Evolutionary conservation across 2,113 vertebrate species (phyloP), one percentile per base, ranked within the genome.

Genomic region (Pheucticus melanocephalus): DNA sequence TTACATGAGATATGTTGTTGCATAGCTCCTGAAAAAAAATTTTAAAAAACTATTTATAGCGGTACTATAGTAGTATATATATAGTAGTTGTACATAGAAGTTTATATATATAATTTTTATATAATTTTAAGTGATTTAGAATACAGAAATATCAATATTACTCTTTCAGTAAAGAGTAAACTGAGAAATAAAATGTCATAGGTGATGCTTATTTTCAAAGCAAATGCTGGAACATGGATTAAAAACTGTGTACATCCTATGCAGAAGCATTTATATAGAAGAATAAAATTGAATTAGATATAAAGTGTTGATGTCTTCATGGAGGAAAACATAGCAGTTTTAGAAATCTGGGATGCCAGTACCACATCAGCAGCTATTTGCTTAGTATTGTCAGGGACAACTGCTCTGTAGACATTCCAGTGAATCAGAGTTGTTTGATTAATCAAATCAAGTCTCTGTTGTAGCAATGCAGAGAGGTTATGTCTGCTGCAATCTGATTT

Each of bases 401-500:
- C 73, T 84, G 81, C 96, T 97, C 79, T 92, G 86, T 64, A 94
- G 88, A 97, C 91, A 98, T 95, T 97, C 82, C n/a, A 95, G 57
- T 82, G 89, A 97, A 97, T 97, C 95, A 95, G 90, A 96, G 88
- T 78, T 91, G 70, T 97, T 96, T 96, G 97, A 97, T 97, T 98
- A 98, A 97, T 97, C 95, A 97, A 96, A 97, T 98, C 96, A 97
- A 63, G 85, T 94, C 82, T 97, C 90, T 94, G 90, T 97, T 98
- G 94, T 95, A 94, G 94, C 93, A 97, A 73, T 96, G 96, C 83
- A 94, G 96, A 97, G 93, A 96, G 93, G 96, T 96, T 95, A 94
- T 96, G 66, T 96, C 90, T 93, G 84, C 86, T 96, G 88, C 91
- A 98, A 44, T 97, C 94, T 94, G 86, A 97, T 97, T 96, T 97